Evolutionary conservation across 2,797 vertebrate genomes (phyloP), one percentile per base, ranked within the genome.

Genomic region (Pteronotus mesoamericanus): DNA sequence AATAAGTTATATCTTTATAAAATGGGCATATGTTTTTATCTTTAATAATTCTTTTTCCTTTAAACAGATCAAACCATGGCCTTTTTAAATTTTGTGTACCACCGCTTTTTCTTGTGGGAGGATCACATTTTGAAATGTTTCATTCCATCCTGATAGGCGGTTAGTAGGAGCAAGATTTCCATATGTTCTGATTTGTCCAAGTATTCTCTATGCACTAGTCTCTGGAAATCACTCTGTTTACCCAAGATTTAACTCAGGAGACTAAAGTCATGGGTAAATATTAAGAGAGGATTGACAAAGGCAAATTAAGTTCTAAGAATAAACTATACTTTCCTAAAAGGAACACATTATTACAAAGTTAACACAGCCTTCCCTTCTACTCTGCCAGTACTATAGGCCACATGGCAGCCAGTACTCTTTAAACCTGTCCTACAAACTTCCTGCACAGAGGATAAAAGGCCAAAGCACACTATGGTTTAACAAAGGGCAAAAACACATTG

Each of bases 181-280:
- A 9, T 82, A 82, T 19, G 37, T 57, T 91, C 32, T 91, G 10
- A 61, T 64, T 64, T 61, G n/a, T 75, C 74, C 42, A 89, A 51
- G 48, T 79, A 92, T 92, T 91, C 34, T 94, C 55, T 59, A 75
- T 48, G 92, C 57, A 84, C 15, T 89, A 7, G 37, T 94, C 51
- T 75, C 94, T 89, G 69, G 72, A 97, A 97, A 95, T 80, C 71
- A 93, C 24, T 80, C 14, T 95, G 48, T 97, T 96, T 95, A 95
- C 34, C 32, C 37, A 97, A 94, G 86, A 86, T 93, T 93, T 96
- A 95, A 94, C 64, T 95, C 92, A 96, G 80, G 91, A 97, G 53
- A 59, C 75, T 94, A 80, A 97, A 94, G 72, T 91, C 71, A 18
- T 86, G 39, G 29, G 75, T 93, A 97, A 97, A 96, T 94, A 95